A percentile compares a stretch with the other conserved stretches of the same genome.
Evolutionary conservation across 2,888 invertebrate species (phyloP).

Genomic region (Pseudoips prasinana): DNA sequence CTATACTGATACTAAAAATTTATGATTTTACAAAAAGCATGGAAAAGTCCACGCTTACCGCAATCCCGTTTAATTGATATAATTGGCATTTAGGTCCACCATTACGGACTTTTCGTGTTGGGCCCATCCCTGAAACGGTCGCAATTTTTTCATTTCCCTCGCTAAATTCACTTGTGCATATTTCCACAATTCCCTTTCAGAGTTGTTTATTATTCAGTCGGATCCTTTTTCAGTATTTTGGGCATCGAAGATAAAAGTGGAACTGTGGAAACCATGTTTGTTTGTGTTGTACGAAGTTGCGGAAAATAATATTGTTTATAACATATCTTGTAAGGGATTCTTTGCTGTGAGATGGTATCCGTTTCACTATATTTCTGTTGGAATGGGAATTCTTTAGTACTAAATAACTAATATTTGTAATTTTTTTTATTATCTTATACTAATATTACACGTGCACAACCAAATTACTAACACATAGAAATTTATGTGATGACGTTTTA

Average conservation of each 20-base stretch:
- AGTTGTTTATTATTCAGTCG: constrained; percentile 67
- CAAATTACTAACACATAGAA: no score
- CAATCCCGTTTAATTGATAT: constrained; percentile 74
- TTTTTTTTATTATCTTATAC: no score
- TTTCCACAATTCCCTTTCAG: constrained; percentile 60
- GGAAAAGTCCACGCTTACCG: constrained; percentile 23
- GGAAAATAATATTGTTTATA: constrained; percentile 17
- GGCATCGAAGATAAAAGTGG: constrained; percentile 46
- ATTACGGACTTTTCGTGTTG: constrained; percentile 57
- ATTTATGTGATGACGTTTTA: no score
- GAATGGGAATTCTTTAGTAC: no score
- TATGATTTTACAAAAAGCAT: no score
- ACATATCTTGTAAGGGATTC: constrained; percentile 7
- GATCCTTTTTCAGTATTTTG: constrained; percentile 59
- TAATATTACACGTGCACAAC: no score
- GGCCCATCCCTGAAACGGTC: constrained; percentile 53
- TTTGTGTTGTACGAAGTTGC: constrained; percentile 11
- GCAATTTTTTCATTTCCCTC: constrained; percentile 53
- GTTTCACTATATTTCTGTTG: no score
- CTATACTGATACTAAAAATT: no score
- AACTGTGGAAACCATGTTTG: constrained; percentile 19
- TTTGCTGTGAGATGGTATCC: constrained; percentile 21
- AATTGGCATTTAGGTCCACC: constrained; percentile 72
- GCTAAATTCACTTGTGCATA: constrained; percentile 57
- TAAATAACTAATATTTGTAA: no score